Conservation (phyloP, 2,113 vertebrate species). For the Aviceda subcristata region DNA sequence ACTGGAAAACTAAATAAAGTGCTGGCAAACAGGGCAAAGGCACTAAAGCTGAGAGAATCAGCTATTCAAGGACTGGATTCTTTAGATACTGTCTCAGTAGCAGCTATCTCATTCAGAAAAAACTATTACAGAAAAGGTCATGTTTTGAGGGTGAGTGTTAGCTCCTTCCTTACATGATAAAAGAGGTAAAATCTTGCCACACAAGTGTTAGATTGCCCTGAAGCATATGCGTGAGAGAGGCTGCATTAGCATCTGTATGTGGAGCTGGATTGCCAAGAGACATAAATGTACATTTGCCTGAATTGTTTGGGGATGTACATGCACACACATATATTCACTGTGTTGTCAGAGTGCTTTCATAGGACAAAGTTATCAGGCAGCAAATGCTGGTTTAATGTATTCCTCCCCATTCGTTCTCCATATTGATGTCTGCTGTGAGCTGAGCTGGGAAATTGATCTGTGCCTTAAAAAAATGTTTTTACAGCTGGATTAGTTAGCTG, state of each 20-base stretch:
- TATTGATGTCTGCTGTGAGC: background rate
- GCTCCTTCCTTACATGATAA: background rate
- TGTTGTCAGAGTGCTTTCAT: background rate
- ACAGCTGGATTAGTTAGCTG: background rate
- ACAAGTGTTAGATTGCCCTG: background rate
- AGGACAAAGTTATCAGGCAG: background rate
- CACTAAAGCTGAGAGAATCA: background rate
- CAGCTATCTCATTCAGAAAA: constrained; percentile 33
- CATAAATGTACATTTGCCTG: background rate
- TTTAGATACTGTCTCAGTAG: background rate
- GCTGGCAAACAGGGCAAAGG: background rate
- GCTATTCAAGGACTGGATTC: background rate
- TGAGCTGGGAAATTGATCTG: background rate
- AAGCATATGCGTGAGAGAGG: background rate
- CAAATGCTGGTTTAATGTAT: background rate
- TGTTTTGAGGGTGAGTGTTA: background rate
- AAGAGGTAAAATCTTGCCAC: background rate
- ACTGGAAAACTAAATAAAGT: background rate
- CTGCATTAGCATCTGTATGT: background rate
- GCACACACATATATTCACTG: background rate
- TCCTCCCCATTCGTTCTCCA: background rate
- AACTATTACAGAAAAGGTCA: background rate
- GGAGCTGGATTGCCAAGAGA: background rate
- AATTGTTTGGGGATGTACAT: background rate
- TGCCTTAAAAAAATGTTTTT: background rate